Base-by-base conservation (phyloP, 2,797 vertebrate genomes). In the Anguilla marmorata region DNA sequence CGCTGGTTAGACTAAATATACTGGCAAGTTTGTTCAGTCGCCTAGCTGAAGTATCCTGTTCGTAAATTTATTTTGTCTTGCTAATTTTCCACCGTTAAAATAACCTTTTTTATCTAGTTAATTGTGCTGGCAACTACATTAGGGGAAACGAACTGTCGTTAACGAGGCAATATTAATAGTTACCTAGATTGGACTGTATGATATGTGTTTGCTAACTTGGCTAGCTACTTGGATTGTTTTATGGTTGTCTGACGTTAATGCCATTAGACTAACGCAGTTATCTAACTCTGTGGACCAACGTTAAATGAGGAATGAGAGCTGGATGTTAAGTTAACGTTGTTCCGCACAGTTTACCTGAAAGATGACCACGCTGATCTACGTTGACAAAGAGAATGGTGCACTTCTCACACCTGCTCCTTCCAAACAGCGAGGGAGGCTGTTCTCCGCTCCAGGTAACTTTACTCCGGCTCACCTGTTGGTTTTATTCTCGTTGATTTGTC, bases 371-470 rank as follows among this genome's bases (percentile, higher is more conserved):
- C 16, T 92, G 87, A 74, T 92, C 58, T 92, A 86, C 45, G 50
- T 85, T 19, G 91, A 90, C 80, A 89, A 92, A 48, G 92, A 92
- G 84, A 92, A 92, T 50, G 89, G 85, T n/a, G 85, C 89, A 19
- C 72, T 92, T 21, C 45, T 56, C 1, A 79, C 86, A 45, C 85
- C 91, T 45, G 85, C 86, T 4, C 11, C 83, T 37, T 74, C 89
- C 66, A 92, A 92, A 80, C 85, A 63, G 48, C 92, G 91, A 9
- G 89, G 87, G 79, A 89, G 92, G 50, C 89, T 93, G 11, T 87
- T 88, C 24, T 93, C 92, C 0, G 91, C 91, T 50, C 90, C 92
- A 16, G 91, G 91, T 93, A 84, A 37, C 12, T 8, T 30, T 85
- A 14, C 11, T 19, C 2, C 58, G 56, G 84, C 14, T 24, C 19